Conservation (phyloP, 2,797 vertebrate genomes). For the Discoglossus pictus region DNA sequence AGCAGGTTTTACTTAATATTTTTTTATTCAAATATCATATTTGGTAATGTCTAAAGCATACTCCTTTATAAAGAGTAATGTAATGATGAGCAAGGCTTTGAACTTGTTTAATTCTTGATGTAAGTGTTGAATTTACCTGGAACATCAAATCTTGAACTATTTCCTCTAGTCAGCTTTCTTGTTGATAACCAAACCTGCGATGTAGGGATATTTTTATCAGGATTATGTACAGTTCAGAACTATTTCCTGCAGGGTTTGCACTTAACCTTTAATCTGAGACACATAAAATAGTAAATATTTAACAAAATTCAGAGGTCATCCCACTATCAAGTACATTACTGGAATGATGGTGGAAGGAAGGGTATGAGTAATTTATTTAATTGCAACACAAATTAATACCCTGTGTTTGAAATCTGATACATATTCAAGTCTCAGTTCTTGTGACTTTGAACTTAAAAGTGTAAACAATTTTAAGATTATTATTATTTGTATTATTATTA, state of each 20-base stretch:
- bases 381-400: no score
- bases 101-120: neutral
- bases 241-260: slow-evolving; percentile 31
- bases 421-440: no score
- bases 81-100: no score
- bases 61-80: neutral
- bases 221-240: slow-evolving; percentile 5
- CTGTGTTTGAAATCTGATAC: no score
- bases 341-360: slow-evolving; percentile 7
- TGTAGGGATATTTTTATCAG: slow-evolving; percentile 47
- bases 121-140: neutral
- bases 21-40: no score
- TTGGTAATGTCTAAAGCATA: no score
- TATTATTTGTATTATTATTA: no score
- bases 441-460: no score
- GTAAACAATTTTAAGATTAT: no score
- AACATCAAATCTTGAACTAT: neutral
- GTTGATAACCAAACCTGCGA: slow-evolving; percentile 28
- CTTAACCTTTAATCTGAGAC: slow-evolving; percentile 47
- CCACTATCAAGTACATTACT: slow-evolving; percentile 3
- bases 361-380: neutral
- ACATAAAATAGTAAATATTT: slow-evolving; percentile 56
- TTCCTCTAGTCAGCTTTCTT: slow-evolving; percentile 18
- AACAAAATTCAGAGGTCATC: slow-evolving; percentile 53
- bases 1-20: no score